Evolutionary conservation across 1,140 invertebrate species (phyloP), one percentile per base, ranked within the genome.

Genomic region (Portunus trituberculatus): DNA sequence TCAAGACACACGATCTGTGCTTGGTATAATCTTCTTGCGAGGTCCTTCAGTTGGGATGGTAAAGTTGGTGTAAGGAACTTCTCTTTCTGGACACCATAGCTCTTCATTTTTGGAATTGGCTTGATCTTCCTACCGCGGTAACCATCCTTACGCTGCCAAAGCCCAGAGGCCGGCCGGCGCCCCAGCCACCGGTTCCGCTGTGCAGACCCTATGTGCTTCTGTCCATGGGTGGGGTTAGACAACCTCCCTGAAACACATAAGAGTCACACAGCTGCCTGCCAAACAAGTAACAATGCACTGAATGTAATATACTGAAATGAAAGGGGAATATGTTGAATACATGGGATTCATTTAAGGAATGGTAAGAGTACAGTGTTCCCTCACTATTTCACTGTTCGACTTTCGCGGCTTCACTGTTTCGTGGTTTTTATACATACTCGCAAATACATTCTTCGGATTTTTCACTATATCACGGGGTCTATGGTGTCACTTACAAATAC

Each of bases 71-170:
- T 84, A 59, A 16, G 93, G 67, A 20, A 82, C 0, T 10, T 93
- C 20, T 20, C 16, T 45, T 67, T 87, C 16, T 10, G 16, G 7
- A 46, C 20, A 39, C 20, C 25, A 28, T 96, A 93, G 52, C 96
- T 96, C 91, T 97, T 97, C 67, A 98, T 96, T 0, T 98, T 98
- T 29, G 98, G 98, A 25, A 97, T 97, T 92, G 97, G 97, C 95
- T 97, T 97, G 82, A 99, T 98, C 97, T 99, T 99, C 20, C 99
- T 97, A 14, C 99, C 99, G 97, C 98, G 98, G 95, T 98, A 97
- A 14, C 99, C 99, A 95, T 98, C 98, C 97, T 99, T 99, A 14
- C 98, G 97, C 93, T 99, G 98, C 98, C 98, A 99, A 31, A 98
- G 97, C n/a, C 99, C 99, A 52, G 98, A 99, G 29, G 98, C 97